Conservation (phyloP, 2,797 vertebrate genomes). For the Pogonophryne albipinna region DNA sequence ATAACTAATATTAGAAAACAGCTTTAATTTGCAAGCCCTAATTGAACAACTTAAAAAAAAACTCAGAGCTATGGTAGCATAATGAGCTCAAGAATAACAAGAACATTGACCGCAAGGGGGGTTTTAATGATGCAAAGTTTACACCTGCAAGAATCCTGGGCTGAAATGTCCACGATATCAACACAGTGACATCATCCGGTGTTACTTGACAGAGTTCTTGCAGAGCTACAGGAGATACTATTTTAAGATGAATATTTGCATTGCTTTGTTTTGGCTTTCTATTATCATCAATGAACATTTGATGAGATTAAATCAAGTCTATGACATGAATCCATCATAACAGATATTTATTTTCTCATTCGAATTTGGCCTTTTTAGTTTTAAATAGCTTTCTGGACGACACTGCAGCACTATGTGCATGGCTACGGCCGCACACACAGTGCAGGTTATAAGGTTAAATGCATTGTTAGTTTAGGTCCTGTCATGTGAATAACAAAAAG, state of each 20-base stretch:
- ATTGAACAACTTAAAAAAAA: neutral
- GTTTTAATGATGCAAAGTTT: neutral
- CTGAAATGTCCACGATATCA: neutral
- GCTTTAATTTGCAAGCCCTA: slow-evolving; percentile 14
- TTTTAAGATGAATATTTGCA: too few species aligned
- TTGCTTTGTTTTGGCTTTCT: too few species aligned
- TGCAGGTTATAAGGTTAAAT: neutral
- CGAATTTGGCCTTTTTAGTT: neutral
- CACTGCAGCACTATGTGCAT: neutral
- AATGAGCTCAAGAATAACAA: neutral
- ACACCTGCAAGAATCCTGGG: neutral
- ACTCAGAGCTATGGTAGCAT: neutral
- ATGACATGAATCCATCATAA: too few species aligned
- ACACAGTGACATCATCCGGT: neutral
- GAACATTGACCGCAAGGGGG: neutral
- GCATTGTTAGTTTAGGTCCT: slow-evolving; percentile 7
- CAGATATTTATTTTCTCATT: too few species aligned
- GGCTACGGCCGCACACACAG: neutral
- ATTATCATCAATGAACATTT: too few species aligned
- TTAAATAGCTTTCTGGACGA: neutral
- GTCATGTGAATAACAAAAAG: slow-evolving; percentile 20
- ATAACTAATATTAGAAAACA: neutral
- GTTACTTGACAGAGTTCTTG: neutral
- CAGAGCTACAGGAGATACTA: neutral
- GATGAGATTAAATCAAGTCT: too few species aligned